Conservation (phyloP, 64 coral and sea anemone species). For the Anthopleura sola region DNA sequence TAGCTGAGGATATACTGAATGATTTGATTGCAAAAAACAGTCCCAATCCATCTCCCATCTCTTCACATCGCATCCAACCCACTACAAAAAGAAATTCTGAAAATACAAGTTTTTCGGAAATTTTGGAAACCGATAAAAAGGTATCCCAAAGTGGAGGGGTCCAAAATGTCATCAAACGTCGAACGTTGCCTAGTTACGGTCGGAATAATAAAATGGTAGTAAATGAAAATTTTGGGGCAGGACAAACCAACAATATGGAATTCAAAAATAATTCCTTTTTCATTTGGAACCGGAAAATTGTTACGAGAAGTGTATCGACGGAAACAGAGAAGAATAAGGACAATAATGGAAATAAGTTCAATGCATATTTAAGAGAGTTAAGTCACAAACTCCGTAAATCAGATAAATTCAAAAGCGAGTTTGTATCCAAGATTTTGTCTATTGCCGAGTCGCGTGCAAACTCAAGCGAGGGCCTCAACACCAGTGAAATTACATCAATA, state of each 20-base stretch:
- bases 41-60: neutral
- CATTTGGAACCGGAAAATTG: neutral
- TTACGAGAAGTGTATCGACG: neutral
- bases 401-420: neutral
- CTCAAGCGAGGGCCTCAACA: neutral
- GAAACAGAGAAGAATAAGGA: neutral
- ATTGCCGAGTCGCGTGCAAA: neutral
- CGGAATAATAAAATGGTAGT: neutral
- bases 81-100: neutral
- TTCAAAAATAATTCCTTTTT: neutral
- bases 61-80: neutral
- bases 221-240: neutral
- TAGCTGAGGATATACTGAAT: conserved; percentile 52
- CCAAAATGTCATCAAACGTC: neutral
- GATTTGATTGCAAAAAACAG: neutral
- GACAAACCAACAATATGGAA: neutral
- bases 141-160: neutral
- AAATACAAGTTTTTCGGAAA: neutral
- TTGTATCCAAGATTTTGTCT: neutral
- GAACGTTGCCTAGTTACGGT: neutral
- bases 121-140: neutral
- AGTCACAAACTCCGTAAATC: neutral
- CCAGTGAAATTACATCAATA: conserved; percentile 6
- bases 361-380: neutral
- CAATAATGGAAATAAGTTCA: neutral